Evolutionary conservation across 2,888 invertebrate species (phyloP).

Genomic region (Pelosia muscerda): DNA sequence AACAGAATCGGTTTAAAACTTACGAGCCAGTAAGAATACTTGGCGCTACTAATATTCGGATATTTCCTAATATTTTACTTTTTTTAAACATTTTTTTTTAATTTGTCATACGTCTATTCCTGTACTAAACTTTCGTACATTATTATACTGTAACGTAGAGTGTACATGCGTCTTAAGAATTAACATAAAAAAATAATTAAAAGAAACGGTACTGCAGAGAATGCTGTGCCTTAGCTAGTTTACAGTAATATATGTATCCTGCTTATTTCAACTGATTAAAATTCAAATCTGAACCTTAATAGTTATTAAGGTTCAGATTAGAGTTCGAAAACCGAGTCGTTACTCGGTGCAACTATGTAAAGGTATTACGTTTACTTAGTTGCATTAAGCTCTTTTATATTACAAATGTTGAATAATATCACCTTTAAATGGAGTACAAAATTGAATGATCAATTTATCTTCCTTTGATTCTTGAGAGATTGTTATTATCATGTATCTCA

Average conservation of each 20-base stretch:
- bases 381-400: background rate
- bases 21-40: no score
- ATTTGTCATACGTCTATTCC: no score
- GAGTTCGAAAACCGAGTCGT: no score
- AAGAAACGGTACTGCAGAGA: background rate
- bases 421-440: background rate
- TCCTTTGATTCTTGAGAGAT: background rate
- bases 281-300: background rate
- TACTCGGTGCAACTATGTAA: background rate
- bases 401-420: background rate
- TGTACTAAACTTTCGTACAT: no score
- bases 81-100: no score
- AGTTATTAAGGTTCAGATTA: no score
- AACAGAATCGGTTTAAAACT: no score
- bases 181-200: background rate
- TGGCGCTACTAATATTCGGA: no score
- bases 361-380: background rate
- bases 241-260: background rate
- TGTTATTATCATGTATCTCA: background rate
- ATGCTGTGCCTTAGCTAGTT: background rate
- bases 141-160: no score
- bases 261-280: background rate
- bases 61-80: no score
- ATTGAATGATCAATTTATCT: background rate
- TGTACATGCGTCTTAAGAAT: no score